These are phyloP conservation scores for Apamea monoglypha DNA, from an alignment of 2,888 invertebrate genomes.

Conservation along the genomic window DNA sequence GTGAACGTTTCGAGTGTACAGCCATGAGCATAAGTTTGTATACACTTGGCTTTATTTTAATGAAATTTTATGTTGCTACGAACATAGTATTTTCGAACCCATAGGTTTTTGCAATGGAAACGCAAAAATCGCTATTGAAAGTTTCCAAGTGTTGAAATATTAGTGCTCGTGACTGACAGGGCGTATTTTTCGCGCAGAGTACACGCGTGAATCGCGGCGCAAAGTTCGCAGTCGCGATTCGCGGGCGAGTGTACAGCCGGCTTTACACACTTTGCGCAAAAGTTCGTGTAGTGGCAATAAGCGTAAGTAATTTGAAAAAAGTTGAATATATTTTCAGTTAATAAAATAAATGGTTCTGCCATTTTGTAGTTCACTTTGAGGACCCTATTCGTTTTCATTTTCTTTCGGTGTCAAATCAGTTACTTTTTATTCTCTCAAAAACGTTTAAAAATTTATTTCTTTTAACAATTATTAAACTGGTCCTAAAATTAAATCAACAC, in stretches of 20 bases:
- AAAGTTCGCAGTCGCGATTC: background rate
- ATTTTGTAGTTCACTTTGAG: background rate
- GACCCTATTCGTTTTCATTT: background rate
- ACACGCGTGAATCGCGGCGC: background rate
- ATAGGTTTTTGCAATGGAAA: too few species aligned
- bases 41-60: too few species aligned
- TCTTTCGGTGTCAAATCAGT: background rate
- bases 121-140: too few species aligned
- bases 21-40: too few species aligned
- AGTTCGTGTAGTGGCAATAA: constrained; percentile 11
- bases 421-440: background rate
- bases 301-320: constrained; percentile 14
- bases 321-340: constrained; percentile 3
- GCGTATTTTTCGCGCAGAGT: background rate
- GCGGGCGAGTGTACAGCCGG: background rate
- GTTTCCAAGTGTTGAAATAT: too few species aligned
- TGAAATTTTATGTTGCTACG: too few species aligned
- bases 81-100: too few species aligned
- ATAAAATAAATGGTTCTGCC: background rate
- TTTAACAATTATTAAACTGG: background rate
- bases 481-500: constrained; percentile 8
- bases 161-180: background rate
- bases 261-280: constrained; percentile 22
- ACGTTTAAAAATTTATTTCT: background rate
- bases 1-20: background rate